These are phyloP conservation scores for Microdon myrmicae DNA, from an alignment of 2,888 invertebrate species.

Conservation along the genomic window DNA sequence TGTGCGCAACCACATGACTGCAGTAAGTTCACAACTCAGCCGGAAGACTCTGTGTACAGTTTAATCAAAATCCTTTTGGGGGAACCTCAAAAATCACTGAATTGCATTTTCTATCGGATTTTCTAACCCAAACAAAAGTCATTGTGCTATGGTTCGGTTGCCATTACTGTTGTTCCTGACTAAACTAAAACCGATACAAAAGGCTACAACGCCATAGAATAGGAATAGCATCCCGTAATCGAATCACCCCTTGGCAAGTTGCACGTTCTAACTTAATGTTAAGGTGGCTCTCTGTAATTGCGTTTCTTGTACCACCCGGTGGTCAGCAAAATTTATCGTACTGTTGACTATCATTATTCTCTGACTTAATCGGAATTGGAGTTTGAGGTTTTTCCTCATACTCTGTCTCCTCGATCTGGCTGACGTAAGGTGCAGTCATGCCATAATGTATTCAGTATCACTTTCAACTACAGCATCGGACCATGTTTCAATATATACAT, in stretches of 20 bases:
- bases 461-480: no score
- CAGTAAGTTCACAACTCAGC: conserved; percentile 17
- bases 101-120: conserved; percentile 48
- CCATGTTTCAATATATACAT: no score
- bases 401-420: no score
- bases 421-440: no score
- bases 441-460: no score
- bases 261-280: conserved; percentile 51
- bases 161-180: conserved; percentile 32
- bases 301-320: conserved; percentile 48
- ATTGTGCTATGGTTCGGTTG: conserved; percentile 43
- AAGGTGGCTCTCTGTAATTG: conserved; percentile 51
- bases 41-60: conserved; percentile 38
- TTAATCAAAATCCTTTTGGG: conserved; percentile 50
- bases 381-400: conserved; percentile 44
- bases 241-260: conserved; percentile 35
- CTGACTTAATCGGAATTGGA: conserved; percentile 52
- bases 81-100: conserved; percentile 52
- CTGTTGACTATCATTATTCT: conserved; percentile 52
- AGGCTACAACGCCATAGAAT: conserved; percentile 8
- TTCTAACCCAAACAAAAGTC: conserved; percentile 44
- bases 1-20: conserved; percentile 9
- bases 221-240: conserved; percentile 31
- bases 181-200: conserved; percentile 25
- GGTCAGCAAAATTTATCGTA: conserved; percentile 51